A percentile compares a stretch with the other conserved stretches of the same genome.
phyloP scores from a whole-genome alignment of 2,113 vertebrate genomes.

The Mormoops blainvillei region DNA sequence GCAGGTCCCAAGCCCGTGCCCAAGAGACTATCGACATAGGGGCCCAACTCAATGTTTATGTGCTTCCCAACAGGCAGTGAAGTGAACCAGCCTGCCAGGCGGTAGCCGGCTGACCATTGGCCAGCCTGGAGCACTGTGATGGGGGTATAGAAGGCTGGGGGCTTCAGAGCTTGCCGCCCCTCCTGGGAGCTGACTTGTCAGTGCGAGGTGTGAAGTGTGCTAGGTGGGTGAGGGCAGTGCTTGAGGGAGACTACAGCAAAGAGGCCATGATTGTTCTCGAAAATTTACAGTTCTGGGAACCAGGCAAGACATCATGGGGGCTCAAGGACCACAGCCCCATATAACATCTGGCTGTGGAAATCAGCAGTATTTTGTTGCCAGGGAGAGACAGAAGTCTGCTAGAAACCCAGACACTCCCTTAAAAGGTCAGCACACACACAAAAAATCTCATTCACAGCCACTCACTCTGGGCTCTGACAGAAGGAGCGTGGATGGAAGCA shows the following conservation, averaged over 20 bases:
- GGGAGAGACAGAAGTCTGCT: not conserved
- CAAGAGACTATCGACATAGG: not conserved
- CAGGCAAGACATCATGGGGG: constrained; percentile 31
- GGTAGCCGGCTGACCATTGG: constrained; percentile 21
- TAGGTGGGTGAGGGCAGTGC: constrained; percentile 47
- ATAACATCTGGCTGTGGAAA: not conserved
- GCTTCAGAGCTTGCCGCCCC: not conserved
- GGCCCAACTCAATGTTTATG: not conserved
- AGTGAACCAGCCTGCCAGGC: not conserved
- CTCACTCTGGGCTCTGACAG: not conserved
- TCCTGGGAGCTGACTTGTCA: not conserved
- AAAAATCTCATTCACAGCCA: not conserved
- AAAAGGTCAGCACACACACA: not conserved
- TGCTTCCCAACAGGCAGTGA: not conserved
- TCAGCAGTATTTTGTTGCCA: not conserved
- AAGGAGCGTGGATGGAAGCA: not conserved
- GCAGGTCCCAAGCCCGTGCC: constrained; percentile 28
- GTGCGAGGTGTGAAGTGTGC: constrained; percentile 34
- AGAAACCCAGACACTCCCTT: not conserved
- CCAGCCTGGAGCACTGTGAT: not conserved
- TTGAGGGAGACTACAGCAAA: constrained; percentile 58
- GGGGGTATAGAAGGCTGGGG: not conserved
- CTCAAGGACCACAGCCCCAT: constrained; percentile 55
- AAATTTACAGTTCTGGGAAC: constrained; percentile 64
- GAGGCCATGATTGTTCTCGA: constrained; percentile 68